Evolutionary conservation across 1,140 invertebrate species (phyloP).

Genomic region (Laupala kohalensis): DNA sequence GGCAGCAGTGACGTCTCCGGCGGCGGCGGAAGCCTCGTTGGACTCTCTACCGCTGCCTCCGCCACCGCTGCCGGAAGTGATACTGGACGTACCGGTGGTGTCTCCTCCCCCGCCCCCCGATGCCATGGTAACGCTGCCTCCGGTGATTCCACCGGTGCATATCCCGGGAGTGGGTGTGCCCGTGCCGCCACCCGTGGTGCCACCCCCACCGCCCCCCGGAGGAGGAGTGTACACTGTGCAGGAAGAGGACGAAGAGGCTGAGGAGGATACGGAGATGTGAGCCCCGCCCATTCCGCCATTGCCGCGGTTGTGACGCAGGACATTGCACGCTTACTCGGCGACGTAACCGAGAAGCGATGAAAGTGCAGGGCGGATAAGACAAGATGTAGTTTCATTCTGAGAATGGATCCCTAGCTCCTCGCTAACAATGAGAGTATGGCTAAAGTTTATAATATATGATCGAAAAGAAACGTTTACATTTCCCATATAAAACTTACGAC

Average conservation of each 20-base stretch:
- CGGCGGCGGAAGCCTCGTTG: slow-evolving; percentile 15
- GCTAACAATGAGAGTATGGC: not conserved
- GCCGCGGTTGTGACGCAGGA: too few species aligned
- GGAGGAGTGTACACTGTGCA: slow-evolving; percentile 46
- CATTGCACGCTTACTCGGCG: too few species aligned
- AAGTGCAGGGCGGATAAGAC: too few species aligned
- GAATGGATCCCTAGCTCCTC: too few species aligned
- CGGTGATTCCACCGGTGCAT: slow-evolving; percentile 26
- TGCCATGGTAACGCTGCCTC: slow-evolving; percentile 28
- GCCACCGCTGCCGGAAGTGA: slow-evolving; percentile 24
- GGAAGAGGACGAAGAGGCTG: slow-evolving; percentile 44
- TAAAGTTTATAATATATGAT: too few species aligned
- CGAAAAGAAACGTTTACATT: too few species aligned
- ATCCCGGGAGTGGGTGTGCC: slow-evolving; percentile 14
- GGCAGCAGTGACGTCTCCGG: slow-evolving; percentile 30
- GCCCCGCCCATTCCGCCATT: not conserved
- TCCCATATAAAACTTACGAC: too few species aligned
- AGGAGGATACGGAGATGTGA: slow-evolving; percentile 43
- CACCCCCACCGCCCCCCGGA: slow-evolving; percentile 13
- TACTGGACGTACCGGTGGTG: not conserved
- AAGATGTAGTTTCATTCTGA: too few species aligned
- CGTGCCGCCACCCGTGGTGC: not conserved
- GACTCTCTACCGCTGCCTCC: slow-evolving; percentile 26
- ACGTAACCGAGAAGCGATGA: not conserved
- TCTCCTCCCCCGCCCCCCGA: not conserved